Base-by-base conservation (phyloP, 1,140 invertebrate genomes). In the Ephestia elutella region DNA sequence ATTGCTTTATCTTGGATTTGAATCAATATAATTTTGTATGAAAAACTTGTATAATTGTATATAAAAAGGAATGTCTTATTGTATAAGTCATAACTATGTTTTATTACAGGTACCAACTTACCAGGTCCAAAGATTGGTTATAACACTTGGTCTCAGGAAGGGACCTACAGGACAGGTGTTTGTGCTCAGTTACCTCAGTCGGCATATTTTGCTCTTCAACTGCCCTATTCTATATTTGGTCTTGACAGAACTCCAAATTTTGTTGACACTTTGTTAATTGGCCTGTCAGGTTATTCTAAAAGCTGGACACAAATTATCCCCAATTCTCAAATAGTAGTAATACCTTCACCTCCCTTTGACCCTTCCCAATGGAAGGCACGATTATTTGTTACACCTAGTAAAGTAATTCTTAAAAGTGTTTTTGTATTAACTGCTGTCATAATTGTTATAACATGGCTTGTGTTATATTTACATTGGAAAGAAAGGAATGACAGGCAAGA, bases 231-330 rank as follows among this genome's bases (percentile, higher is more conserved):
- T 0, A 94, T 98, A 48, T 99, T 99, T 87, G 98, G 98, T 5
- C 89, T 99, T 2, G 98, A 98, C 13, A 92, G 96, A 62, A 98
- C 97, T 18, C 98, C 98, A 2, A 99, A 99, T 88, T 99, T 99
- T 90, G 94, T 99, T 1, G 98, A 99, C 82, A 92, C 91, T 44
- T 85, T 99, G 13, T 93, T 92, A 30, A 94, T 99, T 17, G 95
- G 96, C 8, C 91, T 99, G 58, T 95, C 90, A 60, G 91, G 91
- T 56, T 86, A 91, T 68, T 92, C 83, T 0, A 92, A 92, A 65
- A 92, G 92, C 53, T 99, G 96, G 94, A 94, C 94, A 0, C 96
- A 98, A 83, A 95, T 99, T 32, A 99, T 99, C 77, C 98, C 96
- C 30, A 99, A 99, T 82, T 99, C 98, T 0, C 98, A 99, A 87